A percentile compares a stretch with the other conserved stretches of the same genome.
phyloP scores from a whole-genome alignment of 2,113 vertebrate species.

The Smithornis capensis region DNA sequence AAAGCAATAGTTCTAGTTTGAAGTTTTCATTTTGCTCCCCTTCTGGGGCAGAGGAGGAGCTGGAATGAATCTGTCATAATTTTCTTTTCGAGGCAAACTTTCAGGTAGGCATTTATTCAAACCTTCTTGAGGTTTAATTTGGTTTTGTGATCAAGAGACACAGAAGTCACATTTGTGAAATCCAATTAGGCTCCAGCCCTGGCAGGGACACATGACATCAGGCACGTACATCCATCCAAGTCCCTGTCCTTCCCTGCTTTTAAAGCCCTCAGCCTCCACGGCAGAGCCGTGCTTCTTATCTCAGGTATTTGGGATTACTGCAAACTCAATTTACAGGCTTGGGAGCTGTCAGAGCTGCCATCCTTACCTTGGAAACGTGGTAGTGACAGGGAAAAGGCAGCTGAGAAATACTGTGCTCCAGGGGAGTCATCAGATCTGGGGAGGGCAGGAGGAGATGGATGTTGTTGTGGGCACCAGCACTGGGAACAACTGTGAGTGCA shows the following conservation, averaged over 20 bases:
- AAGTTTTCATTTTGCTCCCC: background rate
- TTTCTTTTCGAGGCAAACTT: background rate
- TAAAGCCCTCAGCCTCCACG: background rate
- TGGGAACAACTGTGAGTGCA: fast-evolving
- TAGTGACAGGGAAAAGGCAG: background rate
- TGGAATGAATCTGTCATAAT: background rate
- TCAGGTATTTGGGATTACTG: background rate
- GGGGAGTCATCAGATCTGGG: background rate
- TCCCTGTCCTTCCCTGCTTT: background rate
- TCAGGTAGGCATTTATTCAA: background rate
- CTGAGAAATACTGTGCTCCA: background rate
- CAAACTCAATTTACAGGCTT: background rate
- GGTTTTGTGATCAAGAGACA: constrained; percentile 4
- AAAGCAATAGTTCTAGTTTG: background rate
- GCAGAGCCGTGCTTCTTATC: background rate
- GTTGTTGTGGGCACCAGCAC: background rate
- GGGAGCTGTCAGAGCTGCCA: background rate
- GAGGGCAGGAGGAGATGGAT: background rate
- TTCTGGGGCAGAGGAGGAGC: background rate
- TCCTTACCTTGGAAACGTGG: background rate
- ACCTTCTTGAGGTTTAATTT: background rate
- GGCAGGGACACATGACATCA: background rate
- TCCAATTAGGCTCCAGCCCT: constrained; percentile 7
- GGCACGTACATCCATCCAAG: background rate
- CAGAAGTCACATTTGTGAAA: constrained; percentile 32